These are phyloP conservation scores for Ophion slaviceki DNA, from an alignment of 2,888 invertebrate species.

Conservation along the genomic window DNA sequence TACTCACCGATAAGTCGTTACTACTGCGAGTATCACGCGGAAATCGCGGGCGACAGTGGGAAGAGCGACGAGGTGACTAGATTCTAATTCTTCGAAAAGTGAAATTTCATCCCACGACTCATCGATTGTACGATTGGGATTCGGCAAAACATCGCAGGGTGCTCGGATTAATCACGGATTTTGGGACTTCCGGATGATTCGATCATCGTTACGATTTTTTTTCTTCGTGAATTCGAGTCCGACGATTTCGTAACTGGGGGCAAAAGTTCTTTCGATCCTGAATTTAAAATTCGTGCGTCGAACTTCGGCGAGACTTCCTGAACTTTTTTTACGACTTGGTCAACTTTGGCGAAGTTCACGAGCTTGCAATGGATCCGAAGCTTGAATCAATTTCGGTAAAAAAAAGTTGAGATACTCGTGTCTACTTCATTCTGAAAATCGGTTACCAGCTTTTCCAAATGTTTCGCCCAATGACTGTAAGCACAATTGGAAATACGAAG, in stretches of 20 bases:
- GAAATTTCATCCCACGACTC: slow-evolving; percentile 72
- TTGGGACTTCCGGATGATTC: slow-evolving; percentile 7
- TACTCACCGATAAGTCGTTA: slow-evolving; percentile 28
- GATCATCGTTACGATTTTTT: neutral
- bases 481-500: too few species aligned
- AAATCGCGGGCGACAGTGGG: slow-evolving; percentile 14
- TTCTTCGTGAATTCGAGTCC: slow-evolving; percentile 3
- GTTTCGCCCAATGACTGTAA: too few species aligned
- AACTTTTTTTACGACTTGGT: too few species aligned
- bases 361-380: too few species aligned
- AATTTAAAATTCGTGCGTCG: neutral
- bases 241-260: neutral
- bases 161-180: slow-evolving; percentile 23
- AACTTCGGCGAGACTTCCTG: too few species aligned
- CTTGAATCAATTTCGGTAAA: too few species aligned
- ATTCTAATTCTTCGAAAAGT: slow-evolving; percentile 75
- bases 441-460: too few species aligned
- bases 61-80: slow-evolving; percentile 44
- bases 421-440: too few species aligned
- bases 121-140: slow-evolving; percentile 28
- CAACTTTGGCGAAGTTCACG: too few species aligned
- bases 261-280: neutral
- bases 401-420: too few species aligned
- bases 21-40: neutral
- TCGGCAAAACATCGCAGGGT: neutral